A percentile compares a stretch with the other conserved stretches of the same genome.
Conservation (phyloP, 2,797 vertebrate species). For the Chrosomus eos region DNA sequence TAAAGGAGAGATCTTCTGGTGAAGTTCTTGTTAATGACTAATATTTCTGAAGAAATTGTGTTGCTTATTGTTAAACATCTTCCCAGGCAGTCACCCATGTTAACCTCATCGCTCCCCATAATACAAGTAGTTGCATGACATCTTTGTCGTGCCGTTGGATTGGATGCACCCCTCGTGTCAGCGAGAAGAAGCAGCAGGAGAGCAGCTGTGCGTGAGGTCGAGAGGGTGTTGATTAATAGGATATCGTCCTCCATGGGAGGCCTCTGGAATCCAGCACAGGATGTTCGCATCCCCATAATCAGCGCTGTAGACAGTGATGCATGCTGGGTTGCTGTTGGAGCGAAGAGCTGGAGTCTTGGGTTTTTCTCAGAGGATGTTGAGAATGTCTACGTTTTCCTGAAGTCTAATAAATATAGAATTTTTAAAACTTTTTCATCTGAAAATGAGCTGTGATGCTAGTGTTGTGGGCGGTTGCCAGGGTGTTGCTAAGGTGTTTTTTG, state of each 20-base stretch:
- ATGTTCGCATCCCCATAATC: constrained; percentile 54
- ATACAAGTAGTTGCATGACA: constrained; percentile 19
- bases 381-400: background rate
- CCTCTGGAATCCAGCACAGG: constrained; percentile 57
- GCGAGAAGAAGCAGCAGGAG: constrained; percentile 25
- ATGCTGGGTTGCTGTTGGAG: constrained; percentile 55
- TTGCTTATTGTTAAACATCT: background rate
- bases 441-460: background rate
- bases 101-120: background rate
- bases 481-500: background rate
- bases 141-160: constrained; percentile 31
- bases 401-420: background rate
- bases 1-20: background rate
- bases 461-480: background rate
- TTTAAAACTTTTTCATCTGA: background rate
- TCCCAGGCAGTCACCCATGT: background rate
- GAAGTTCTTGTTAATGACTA: background rate
- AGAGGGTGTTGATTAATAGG: constrained; percentile 76
- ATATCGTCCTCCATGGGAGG: constrained; percentile 47
- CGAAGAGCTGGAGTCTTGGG: background rate
- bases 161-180: background rate
- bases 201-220: constrained; percentile 21
- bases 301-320: constrained; percentile 41
- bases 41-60: background rate
- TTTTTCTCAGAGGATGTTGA: constrained; percentile 19